Conservation (phyloP, 2,797 vertebrate species). For the Premnoplex brunnescens region DNA sequence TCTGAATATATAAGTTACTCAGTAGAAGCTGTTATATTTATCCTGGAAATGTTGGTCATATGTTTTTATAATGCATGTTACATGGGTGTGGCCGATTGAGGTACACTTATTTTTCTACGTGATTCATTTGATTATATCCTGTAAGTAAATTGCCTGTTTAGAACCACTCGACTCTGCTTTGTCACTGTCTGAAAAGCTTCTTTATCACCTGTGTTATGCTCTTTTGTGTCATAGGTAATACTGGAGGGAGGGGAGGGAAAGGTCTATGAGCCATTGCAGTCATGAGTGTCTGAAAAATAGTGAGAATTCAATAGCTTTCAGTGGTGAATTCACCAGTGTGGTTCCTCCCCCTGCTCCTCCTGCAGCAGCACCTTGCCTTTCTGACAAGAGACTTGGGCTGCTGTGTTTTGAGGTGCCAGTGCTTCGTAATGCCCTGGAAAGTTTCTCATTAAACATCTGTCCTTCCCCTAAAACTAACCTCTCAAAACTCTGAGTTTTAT, state of each 20-base stretch:
- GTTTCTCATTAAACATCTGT: not conserved
- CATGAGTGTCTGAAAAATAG: not conserved
- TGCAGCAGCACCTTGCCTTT: rapidly evolving
- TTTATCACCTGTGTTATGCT: not conserved
- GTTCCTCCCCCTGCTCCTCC: not conserved
- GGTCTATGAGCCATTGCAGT: not conserved
- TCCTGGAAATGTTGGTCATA: not conserved
- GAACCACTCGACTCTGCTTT: not conserved
- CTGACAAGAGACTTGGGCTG: not conserved
- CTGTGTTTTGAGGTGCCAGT: not conserved
- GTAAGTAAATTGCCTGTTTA: not conserved
- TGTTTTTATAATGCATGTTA: not conserved
- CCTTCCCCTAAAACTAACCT: not conserved
- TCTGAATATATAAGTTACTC: not conserved
- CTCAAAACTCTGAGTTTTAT: not conserved
- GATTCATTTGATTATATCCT: not conserved
- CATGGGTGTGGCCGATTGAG: not conserved
- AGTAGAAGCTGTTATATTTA: not conserved
- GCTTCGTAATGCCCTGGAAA: not conserved
- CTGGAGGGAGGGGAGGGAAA: not conserved
- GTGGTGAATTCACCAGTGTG: rapidly evolving
- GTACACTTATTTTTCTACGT: not conserved
- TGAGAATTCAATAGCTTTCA: not conserved
- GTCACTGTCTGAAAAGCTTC: not conserved
- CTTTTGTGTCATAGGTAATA: not conserved